Conservation (phyloP, 2,888 invertebrate genomes). For the Linyphia triangularis region DNA sequence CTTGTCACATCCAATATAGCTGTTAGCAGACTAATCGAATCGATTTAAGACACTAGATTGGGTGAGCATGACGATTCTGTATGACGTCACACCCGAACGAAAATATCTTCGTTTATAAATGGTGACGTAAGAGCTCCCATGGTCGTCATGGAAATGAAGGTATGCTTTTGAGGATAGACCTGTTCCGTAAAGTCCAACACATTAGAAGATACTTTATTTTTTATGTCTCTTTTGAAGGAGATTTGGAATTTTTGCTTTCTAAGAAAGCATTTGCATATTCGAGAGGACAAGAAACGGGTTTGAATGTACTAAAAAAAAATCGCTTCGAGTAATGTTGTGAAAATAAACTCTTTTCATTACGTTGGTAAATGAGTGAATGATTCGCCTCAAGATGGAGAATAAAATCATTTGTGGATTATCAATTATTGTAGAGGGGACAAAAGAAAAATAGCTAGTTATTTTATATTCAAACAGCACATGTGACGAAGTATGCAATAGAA, state of each 20-base stretch:
- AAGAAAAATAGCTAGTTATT: too few species aligned
- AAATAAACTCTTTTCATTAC: too few species aligned
- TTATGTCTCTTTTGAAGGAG: background rate
- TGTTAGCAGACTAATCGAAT: conserved; percentile 50
- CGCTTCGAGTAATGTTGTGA: background rate
- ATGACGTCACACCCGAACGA: conserved; percentile 59
- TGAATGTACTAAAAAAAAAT: too few species aligned
- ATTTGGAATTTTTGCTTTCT: background rate
- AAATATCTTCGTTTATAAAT: conserved; percentile 64
- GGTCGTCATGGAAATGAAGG: conserved; percentile 53
- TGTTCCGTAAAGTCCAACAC: background rate
- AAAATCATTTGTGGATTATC: too few species aligned
- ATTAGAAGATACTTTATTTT: background rate
- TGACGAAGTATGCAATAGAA: too few species aligned
- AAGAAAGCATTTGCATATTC: background rate
- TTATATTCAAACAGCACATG: too few species aligned
- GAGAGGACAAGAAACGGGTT: background rate
- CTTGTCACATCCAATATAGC: conserved; percentile 35
- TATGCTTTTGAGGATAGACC: conserved; percentile 23
- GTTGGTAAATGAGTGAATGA: too few species aligned
- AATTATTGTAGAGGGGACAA: too few species aligned
- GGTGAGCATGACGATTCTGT: conserved; percentile 33
- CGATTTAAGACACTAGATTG: conserved; percentile 58
- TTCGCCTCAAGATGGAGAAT: too few species aligned
- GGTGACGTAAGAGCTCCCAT: conserved; percentile 51